Base-by-base conservation (phyloP, 2,888 invertebrate species). In the Sphaerophoria taeniata region DNA sequence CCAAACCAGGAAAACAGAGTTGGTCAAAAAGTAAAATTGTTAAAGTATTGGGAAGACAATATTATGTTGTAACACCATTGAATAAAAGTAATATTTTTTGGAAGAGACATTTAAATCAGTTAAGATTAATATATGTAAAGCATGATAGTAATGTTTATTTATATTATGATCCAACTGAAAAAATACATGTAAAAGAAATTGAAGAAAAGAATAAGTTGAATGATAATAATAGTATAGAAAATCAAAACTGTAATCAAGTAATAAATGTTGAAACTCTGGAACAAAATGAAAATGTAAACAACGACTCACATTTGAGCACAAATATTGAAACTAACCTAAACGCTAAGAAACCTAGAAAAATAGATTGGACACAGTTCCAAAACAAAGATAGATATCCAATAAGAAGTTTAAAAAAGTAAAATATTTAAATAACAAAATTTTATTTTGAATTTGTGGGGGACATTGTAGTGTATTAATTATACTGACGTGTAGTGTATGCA, bases 321-420 rank as follows among this genome's bases (percentile, higher is more conserved):
- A 34, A 56, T 6, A 58, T 31, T 4, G 31, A 58, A 36, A 2
- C 36, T 58, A 6, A 36, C 6, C 36, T 14, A 14, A 58, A 36
- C 7, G 9, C 36, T 36, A 58, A 34, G 16, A 58, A 58, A 36
- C 16, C 2, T 4, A 58, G 24, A 58, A 58, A 58, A 34, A 36
- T 36, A n/a, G 36, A 58, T 58, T 58, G 36, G 56, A 11, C 34
- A 36, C 36, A 58, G 34, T 11, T 14, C 56, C 56, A 58, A 11
- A 36, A 58, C 16, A 58, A 58, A 58, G 56, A 58, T 9, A 58
- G 56, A 58, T 58, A 58, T 36, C 36, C 36, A 58, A 36, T 58
- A 36, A 58, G 56, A 34, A 58, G 56, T 36, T 36, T 36, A 36
- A 58, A 58, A 58, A 58, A 58, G 36, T 58, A 58, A 36, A 36